Base-by-base conservation (phyloP, 2,888 invertebrate genomes). In the Ormyrus rosae region DNA sequence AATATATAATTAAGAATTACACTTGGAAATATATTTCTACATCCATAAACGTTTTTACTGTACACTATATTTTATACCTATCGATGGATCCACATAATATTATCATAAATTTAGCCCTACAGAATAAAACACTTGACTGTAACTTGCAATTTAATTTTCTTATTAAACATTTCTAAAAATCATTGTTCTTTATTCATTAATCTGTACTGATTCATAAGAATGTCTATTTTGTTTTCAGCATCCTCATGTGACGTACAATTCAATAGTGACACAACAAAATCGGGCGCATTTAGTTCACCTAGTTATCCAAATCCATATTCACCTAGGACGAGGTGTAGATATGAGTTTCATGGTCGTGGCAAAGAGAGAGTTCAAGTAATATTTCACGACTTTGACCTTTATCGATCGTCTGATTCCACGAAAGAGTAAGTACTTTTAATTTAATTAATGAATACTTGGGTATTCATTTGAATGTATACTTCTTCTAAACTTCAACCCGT, bases 271-370 rank as follows among this genome's bases (percentile, higher is more conserved):
- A 93, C 94, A 72, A 93, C 93, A 78, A 96, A 96, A 91, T 95
- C 96, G 84, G 98, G 98, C 51, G 94, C 95, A 51, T 94, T 98
- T 85, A 94, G 95, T 65, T 96, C 97, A 73, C 97, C 96, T 34
- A 95, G 95, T 88, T 97, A 96, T 90, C 96, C 96, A n/a, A 93
- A 94, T 80, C 94, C 95, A 68, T 97, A 97, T 91, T 96, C 96
- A 68, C 91, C 95, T 48, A 94, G 95, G 87, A 94, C 96, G 76
- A 94, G 95, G 86, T 98, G 98, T 91, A 95, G 96, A 87, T 98
- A 96, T 91, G 96, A 97, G 89, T 98, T 98, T 91, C 95, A 95
- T 88, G 98, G 97, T 63, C 93, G 95, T 83, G 95, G 95, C 73
- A 95, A 95, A 85, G 97, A 98, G 91, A 92, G 96, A 87, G 95